Conservation (phyloP, 1,140 invertebrate species). For the Dufourea novaeangliae region DNA sequence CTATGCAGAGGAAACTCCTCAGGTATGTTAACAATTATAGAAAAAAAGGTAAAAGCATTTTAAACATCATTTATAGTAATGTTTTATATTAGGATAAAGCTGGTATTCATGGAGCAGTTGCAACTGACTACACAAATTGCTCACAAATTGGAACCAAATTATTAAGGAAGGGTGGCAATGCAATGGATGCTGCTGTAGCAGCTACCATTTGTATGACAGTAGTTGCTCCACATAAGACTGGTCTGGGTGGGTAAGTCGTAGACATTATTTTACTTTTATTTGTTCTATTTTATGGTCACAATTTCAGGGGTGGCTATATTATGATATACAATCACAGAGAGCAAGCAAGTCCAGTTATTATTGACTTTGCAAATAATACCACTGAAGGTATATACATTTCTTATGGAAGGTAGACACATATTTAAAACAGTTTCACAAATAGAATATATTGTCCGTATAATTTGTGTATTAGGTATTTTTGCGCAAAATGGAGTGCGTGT, state of each 20-base stretch:
- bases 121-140: slow-evolving; percentile 87
- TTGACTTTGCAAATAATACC: slow-evolving; percentile 83
- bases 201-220: slow-evolving; percentile 87
- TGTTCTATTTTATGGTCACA: slow-evolving; percentile 30
- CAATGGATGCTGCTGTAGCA: slow-evolving; percentile 87
- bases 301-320: slow-evolving; percentile 87
- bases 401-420: background rate
- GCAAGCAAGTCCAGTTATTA: slow-evolving; percentile 78
- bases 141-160: slow-evolving; percentile 87
- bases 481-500: slow-evolving; percentile 76
- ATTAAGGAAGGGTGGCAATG: slow-evolving; percentile 86
- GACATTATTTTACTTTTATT: background rate
- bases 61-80: slow-evolving; percentile 29
- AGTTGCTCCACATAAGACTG: slow-evolving; percentile 86
- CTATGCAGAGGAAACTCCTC: slow-evolving; percentile 83
- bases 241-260: slow-evolving; percentile 85
- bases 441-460: background rate
- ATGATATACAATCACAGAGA: slow-evolving; percentile 87
- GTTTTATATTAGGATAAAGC: slow-evolving; percentile 55
- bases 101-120: slow-evolving; percentile 88
- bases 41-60: background rate
- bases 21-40: slow-evolving; percentile 78
- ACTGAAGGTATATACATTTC: slow-evolving; percentile 67
- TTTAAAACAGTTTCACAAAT: background rate
- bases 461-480: slow-evolving; percentile 62